Evolutionary conservation across 2,113 vertebrate genomes (phyloP).

Genomic region (Megaleporinus macrocephalus): DNA sequence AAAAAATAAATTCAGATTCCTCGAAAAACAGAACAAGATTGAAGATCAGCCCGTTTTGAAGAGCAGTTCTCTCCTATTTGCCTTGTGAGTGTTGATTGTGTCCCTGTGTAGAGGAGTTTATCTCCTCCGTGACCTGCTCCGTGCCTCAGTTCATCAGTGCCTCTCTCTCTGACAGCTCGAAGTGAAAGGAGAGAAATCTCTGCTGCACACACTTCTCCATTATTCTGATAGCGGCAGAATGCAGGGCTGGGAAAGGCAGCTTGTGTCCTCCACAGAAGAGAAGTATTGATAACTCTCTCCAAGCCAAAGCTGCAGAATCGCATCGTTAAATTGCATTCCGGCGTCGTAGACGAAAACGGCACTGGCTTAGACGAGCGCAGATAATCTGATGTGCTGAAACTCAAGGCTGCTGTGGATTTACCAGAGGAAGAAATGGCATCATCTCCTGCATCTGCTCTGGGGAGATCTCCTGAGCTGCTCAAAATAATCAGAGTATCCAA

Average conservation of each 20-base stretch:
- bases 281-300: conserved; percentile 45
- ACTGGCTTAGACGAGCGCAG: conserved; percentile 53
- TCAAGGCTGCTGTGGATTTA: conserved; percentile 57
- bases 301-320: conserved; percentile 48
- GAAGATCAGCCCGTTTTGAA: background rate
- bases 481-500: conserved; percentile 7
- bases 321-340: conserved; percentile 64
- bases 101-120: conserved; percentile 41
- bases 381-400: conserved; percentile 68
- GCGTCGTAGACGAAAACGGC: conserved; percentile 52
- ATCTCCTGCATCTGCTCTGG: conserved; percentile 12
- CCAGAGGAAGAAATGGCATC: conserved; percentile 19
- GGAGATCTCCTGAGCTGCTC: background rate
- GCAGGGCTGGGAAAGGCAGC: conserved; percentile 15
- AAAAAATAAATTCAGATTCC: background rate
- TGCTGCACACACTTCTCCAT: conserved; percentile 39
- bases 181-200: conserved; percentile 41
- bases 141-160: conserved; percentile 33
- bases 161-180: conserved; percentile 11
- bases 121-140: conserved; percentile 31
- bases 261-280: conserved; percentile 3
- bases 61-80: conserved; percentile 7
- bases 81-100: conserved; percentile 38
- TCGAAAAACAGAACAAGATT: background rate
- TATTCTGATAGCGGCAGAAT: conserved; percentile 44